phyloP scores from a whole-genome alignment of 2,888 invertebrate species.

The Acleris laterana region DNA sequence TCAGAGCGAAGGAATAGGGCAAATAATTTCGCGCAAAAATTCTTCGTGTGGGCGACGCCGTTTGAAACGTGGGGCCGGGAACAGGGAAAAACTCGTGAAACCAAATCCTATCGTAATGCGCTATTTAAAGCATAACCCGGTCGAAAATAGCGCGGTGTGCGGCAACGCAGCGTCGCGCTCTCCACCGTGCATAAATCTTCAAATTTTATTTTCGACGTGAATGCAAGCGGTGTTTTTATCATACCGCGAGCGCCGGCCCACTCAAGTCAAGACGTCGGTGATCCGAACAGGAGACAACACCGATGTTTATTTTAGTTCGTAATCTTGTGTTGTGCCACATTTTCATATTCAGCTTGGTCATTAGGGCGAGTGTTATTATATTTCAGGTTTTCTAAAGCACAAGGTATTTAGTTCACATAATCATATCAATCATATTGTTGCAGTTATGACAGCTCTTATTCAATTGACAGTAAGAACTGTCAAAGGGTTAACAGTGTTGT shows the following conservation, averaged over 20 bases:
- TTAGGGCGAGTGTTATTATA: too few species aligned
- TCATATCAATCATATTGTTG: too few species aligned
- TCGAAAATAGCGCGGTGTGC: slow-evolving; percentile 81
- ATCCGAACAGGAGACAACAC: slow-evolving; percentile 46
- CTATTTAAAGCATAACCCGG: slow-evolving; percentile 84
- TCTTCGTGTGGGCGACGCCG: slow-evolving; percentile 70
- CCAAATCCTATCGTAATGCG: slow-evolving; percentile 84
- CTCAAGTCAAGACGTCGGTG: slow-evolving; percentile 50
- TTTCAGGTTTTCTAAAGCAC: too few species aligned
- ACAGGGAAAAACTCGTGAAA: slow-evolving; percentile 83
- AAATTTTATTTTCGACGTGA: slow-evolving; percentile 78
- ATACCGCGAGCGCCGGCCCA: slow-evolving; percentile 44
- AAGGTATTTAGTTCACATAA: too few species aligned
- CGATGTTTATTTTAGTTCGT: slow-evolving; percentile 40
- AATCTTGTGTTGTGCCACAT: slow-evolving; percentile 20
- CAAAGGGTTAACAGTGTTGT: too few species aligned
- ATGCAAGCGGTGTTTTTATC: slow-evolving; percentile 69
- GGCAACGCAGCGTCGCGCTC: slow-evolving; percentile 80
- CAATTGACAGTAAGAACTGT: too few species aligned
- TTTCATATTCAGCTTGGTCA: slow-evolving; percentile 16
- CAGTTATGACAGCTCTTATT: too few species aligned
- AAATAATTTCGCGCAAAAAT: slow-evolving; percentile 62
- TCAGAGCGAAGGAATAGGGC: slow-evolving; percentile 50
- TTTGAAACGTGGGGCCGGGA: slow-evolving; percentile 69
- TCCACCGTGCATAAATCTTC: slow-evolving; percentile 78